These are phyloP conservation scores for Engystomops pustulosus DNA, from an alignment of 2,113 vertebrate species.

Conservation along the genomic window DNA sequence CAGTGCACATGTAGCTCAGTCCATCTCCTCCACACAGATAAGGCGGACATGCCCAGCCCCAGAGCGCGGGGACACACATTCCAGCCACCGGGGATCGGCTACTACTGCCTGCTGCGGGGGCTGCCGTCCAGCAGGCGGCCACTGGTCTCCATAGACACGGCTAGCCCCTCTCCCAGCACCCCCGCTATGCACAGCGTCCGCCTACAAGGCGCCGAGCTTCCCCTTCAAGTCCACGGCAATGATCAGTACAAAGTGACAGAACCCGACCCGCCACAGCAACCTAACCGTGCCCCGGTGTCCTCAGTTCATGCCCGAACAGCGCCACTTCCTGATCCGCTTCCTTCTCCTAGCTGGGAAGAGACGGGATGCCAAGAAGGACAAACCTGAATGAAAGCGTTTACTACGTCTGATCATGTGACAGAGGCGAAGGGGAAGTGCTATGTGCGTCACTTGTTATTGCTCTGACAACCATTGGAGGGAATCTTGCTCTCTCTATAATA, in stretches of 20 bases:
- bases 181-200: background rate
- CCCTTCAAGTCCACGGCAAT: background rate
- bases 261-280: too few relatives aligned
- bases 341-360: background rate
- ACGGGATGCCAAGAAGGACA: constrained; percentile 29
- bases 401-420: background rate
- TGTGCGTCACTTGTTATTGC: background rate
- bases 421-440: too few relatives aligned
- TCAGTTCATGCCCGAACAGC: constrained; percentile 22
- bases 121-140: too few relatives aligned
- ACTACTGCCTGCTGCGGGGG: too few relatives aligned
- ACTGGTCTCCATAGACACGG: background rate
- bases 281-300: background rate
- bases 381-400: background rate
- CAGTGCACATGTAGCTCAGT: background rate
- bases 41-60: background rate
- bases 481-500: too few relatives aligned
- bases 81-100: too few relatives aligned
- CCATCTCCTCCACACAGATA: background rate
- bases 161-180: too few relatives aligned
- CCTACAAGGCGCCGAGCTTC: background rate
- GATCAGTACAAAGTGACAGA: background rate
- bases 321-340: constrained; percentile 31
- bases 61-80: background rate
- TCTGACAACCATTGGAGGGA: background rate